Conservation (phyloP, 2,888 invertebrate genomes). For the Dichetophora obliterata region DNA sequence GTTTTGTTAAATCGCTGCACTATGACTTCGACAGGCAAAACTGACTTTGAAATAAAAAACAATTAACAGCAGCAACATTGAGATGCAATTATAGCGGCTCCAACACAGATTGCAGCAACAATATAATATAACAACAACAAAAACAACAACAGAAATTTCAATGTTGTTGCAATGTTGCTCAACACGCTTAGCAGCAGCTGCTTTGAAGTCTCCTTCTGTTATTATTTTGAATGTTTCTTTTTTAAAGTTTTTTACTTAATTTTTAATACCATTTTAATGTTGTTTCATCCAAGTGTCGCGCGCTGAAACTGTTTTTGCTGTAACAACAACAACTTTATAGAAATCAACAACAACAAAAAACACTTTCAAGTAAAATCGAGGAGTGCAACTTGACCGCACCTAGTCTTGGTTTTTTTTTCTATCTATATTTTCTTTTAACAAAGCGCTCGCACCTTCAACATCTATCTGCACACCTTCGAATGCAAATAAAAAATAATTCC, state of each 20-base stretch:
- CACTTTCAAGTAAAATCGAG: no score
- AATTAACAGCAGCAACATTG: conserved; percentile 14
- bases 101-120: conserved; percentile 2
- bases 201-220: background rate
- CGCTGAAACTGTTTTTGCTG: background rate
- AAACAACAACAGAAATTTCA: background rate
- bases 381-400: background rate
- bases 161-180: no score
- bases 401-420: background rate
- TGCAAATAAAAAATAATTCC: background rate
- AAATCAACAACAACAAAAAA: no score
- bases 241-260: background rate
- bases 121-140: no score
- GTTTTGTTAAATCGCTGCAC: conserved; percentile 7
- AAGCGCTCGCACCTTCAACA: background rate
- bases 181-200: no score
- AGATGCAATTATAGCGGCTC: conserved; percentile 14
- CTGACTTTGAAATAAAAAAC: background rate
- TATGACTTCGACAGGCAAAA: background rate
- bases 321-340: background rate
- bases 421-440: no score
- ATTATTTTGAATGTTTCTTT: no score
- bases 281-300: background rate
- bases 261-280: background rate
- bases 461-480: background rate